Percentiles rank a stretch among this genome's conserved stretches.
These are phyloP conservation scores for Orchesellides sinensis DNA, from an alignment of 2,888 invertebrate genomes.

Conservation along the genomic window DNA sequence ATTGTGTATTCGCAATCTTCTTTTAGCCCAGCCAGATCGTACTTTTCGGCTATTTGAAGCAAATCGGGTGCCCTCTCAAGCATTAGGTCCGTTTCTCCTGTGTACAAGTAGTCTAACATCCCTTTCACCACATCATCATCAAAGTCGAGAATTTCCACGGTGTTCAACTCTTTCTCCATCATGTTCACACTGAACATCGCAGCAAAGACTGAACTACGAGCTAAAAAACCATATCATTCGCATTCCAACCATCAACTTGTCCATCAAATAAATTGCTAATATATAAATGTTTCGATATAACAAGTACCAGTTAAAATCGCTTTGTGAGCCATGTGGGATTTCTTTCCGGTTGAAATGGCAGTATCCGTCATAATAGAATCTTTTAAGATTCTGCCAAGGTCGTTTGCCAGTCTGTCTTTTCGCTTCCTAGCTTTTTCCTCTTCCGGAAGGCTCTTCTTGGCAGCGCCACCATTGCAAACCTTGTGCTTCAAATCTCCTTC, in stretches of 20 bases:
- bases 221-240: slow-evolving; percentile 45
- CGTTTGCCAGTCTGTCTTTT: slow-evolving; percentile 49
- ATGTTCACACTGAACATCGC: slow-evolving; percentile 71
- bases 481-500: slow-evolving; percentile 73
- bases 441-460: slow-evolving; percentile 53
- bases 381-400: slow-evolving; percentile 57
- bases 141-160: slow-evolving; percentile 71
- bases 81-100: slow-evolving; percentile 68
- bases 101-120: slow-evolving; percentile 71
- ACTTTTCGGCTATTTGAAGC: slow-evolving; percentile 73
- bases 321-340: slow-evolving; percentile 72
- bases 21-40: slow-evolving; percentile 70
- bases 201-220: slow-evolving; percentile 71
- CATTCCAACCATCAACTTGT: not conserved
- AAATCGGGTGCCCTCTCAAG: slow-evolving; percentile 70
- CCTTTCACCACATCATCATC: slow-evolving; percentile 71
- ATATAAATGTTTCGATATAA: not conserved
- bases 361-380: slow-evolving; percentile 63
- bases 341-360: slow-evolving; percentile 48
- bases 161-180: slow-evolving; percentile 65
- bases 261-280: not conserved
- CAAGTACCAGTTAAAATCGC: slow-evolving; percentile 70
- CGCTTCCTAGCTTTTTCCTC: slow-evolving; percentile 64
- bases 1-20: slow-evolving; percentile 72
- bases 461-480: slow-evolving; percentile 67